Percentiles rank a stretch among this genome's conserved stretches.
Evolutionary conservation across 2,113 vertebrate species (phyloP).

Genomic region (Mixornis gularis): DNA sequence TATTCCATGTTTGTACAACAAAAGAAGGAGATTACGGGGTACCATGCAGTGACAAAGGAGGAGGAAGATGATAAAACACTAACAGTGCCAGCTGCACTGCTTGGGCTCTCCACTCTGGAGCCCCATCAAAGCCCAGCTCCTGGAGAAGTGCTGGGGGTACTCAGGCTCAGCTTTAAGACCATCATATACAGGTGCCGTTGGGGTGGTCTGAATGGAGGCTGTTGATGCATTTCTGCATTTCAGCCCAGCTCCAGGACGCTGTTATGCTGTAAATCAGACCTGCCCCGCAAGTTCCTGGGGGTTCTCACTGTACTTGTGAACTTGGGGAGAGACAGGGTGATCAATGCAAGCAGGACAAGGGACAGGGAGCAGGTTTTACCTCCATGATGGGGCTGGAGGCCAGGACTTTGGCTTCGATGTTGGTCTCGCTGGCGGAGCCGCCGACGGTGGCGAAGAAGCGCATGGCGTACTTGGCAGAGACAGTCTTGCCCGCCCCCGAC

Average conservation of each 20-base stretch:
- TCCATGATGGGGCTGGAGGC: constrained; percentile 96
- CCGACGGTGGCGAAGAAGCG: constrained; percentile 89
- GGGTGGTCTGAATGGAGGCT: background rate
- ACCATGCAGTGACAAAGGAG: background rate
- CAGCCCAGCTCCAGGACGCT: background rate
- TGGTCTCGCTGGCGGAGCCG: constrained; percentile 84
- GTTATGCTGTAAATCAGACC: background rate
- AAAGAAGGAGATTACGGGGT: background rate
- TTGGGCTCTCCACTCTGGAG: accelerated
- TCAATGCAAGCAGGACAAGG: background rate
- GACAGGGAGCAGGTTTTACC: constrained; percentile 63
- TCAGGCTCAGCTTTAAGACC: background rate
- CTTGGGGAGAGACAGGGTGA: accelerated
- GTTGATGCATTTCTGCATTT: accelerated
- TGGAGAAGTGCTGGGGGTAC: background rate
- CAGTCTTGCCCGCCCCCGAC: constrained; percentile 92
- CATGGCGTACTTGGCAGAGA: constrained; percentile 96
- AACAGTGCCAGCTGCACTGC: accelerated
- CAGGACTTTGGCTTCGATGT: constrained; percentile 91
- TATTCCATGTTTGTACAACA: background rate
- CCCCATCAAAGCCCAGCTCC: background rate
- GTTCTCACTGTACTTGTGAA: accelerated
- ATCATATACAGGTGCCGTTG: background rate
- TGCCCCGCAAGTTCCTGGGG: accelerated
- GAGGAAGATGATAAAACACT: background rate